Percentiles rank a stretch among this genome's conserved stretches.
phyloP scores from a whole-genome alignment of 2,113 vertebrate genomes.

The Plecotus auritus region DNA sequence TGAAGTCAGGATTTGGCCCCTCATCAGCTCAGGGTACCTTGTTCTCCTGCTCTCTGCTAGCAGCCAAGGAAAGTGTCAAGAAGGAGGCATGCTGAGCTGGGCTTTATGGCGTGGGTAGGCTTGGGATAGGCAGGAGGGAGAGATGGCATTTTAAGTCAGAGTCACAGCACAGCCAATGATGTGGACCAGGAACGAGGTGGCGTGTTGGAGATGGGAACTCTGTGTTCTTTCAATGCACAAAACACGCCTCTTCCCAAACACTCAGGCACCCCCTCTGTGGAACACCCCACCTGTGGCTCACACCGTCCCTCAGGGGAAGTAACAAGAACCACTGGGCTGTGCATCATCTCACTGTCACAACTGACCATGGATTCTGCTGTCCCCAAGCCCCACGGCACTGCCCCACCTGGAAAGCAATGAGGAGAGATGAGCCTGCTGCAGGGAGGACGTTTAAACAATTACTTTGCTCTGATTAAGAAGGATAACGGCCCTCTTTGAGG shows the following conservation, averaged over 20 bases:
- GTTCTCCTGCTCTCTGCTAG: background rate
- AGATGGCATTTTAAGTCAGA: background rate
- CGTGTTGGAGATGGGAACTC: background rate
- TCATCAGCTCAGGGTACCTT: background rate
- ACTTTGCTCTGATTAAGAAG: conserved; percentile 54
- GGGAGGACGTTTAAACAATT: conserved; percentile 23
- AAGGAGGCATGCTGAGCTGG: background rate
- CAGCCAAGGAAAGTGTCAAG: rapidly evolving
- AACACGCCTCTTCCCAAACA: background rate
- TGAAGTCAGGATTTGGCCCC: background rate
- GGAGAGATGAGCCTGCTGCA: background rate
- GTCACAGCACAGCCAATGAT: background rate
- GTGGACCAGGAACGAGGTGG: background rate
- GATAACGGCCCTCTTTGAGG: conserved; percentile 30
- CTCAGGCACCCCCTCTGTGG: background rate
- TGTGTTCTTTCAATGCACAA: background rate
- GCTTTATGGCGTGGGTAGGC: background rate
- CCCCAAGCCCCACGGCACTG: background rate
- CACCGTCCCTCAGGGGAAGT: background rate
- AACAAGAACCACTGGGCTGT: background rate
- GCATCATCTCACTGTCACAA: rapidly evolving
- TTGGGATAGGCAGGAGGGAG: background rate
- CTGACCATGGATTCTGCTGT: background rate
- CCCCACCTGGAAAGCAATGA: background rate
- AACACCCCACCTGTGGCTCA: background rate